These are phyloP conservation scores for Branchipolynoe longqiensis DNA, from an alignment of 2,888 invertebrate species.

Conservation along the genomic window DNA sequence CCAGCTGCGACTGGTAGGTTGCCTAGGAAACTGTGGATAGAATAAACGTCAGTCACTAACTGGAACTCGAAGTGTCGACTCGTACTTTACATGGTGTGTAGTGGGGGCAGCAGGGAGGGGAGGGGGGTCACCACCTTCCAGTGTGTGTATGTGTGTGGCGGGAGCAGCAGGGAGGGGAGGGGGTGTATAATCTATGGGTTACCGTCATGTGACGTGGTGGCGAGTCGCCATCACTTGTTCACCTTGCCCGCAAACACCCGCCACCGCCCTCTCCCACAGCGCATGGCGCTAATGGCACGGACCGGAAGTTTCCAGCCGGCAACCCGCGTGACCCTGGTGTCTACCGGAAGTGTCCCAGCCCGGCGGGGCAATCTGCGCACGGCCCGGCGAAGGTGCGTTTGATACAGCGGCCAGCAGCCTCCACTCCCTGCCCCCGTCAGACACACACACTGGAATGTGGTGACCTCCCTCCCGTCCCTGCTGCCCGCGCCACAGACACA, in stretches of 20 bases:
- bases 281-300: slow-evolving; percentile 23
- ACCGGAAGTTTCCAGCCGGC: slow-evolving; percentile 6
- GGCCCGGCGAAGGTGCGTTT: neutral
- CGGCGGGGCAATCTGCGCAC: neutral
- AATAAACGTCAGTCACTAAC: too few species aligned
- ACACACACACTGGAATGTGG: neutral
- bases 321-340: neutral
- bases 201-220: neutral
- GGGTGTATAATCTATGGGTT: neutral
- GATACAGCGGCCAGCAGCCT: neutral
- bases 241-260: neutral
- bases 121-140: neutral
- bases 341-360: too few species aligned
- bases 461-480: too few species aligned
- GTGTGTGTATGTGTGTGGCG: neutral
- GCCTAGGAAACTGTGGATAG: too few species aligned
- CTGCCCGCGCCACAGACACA: neutral
- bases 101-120: too few species aligned
- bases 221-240: neutral
- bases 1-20: too few species aligned
- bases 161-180: neutral
- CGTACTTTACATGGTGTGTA: too few species aligned
- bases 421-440: neutral
- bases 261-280: neutral
- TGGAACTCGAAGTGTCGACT: too few species aligned